These are phyloP conservation scores for Chaunax sp. DNA, from an alignment of 2,797 vertebrate species.

Conservation along the genomic window DNA sequence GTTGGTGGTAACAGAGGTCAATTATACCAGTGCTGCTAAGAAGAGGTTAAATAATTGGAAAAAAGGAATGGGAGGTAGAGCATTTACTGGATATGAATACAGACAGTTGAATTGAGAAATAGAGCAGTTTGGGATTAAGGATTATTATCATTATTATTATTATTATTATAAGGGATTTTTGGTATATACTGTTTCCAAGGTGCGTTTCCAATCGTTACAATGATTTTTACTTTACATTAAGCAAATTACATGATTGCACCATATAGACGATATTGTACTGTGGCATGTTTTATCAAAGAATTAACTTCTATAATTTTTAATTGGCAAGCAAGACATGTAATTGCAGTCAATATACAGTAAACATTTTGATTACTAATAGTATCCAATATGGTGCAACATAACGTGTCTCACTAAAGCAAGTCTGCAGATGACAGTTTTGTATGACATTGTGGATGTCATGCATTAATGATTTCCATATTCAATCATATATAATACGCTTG, in stretches of 20 bases:
- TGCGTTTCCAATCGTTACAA: too few relatives aligned
- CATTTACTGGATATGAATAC: slow-evolving; percentile 37
- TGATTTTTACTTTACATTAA: too few relatives aligned
- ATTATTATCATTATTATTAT: too few relatives aligned
- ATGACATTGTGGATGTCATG: slow-evolving; percentile 42
- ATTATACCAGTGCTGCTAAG: slow-evolving; percentile 34
- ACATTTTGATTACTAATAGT: slow-evolving; percentile 35
- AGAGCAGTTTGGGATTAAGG: slow-evolving; percentile 11
- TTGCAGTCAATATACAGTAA: slow-evolving; percentile 23
- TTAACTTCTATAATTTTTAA: slow-evolving; percentile 40
- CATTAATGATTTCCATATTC: slow-evolving; percentile 53
- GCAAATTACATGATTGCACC: too few relatives aligned
- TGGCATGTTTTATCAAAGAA: too few relatives aligned
- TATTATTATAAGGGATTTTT: too few relatives aligned
- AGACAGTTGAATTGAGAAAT: slow-evolving; percentile 39
- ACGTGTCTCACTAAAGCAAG: slow-evolving; percentile 44
- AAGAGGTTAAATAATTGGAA: slow-evolving; percentile 32
- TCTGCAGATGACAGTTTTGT: slow-evolving; percentile 45
- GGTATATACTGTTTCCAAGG: too few relatives aligned
- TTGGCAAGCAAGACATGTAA: slow-evolving; percentile 39
- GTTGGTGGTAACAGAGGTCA: slow-evolving; percentile 36
- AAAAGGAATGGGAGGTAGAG: slow-evolving; percentile 23
- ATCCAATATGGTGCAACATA: slow-evolving; percentile 13
- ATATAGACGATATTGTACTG: too few relatives aligned
- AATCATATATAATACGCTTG: slow-evolving; percentile 60